Base-by-base conservation (phyloP, 1,140 invertebrate genomes). In the Musca domestica region DNA sequence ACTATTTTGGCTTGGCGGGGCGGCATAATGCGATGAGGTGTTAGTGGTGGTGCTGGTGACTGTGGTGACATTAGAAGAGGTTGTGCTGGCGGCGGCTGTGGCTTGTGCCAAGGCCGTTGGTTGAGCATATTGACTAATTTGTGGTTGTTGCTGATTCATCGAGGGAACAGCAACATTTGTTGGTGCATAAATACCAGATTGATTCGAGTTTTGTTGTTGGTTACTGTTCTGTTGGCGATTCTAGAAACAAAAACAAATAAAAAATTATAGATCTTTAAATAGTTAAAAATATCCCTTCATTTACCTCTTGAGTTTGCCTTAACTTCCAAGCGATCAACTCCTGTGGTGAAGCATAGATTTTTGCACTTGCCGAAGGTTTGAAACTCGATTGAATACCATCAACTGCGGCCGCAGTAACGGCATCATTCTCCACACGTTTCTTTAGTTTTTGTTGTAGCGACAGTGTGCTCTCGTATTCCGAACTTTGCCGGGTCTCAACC, bases 341-440 rank as follows among this genome's bases (percentile, higher is more conserved):
- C 74, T 92, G 89, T 9, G 94, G 93, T 46, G 91, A 92, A 7
- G 93, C 94, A 81, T 95, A 95, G 41, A 95, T 83, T 79, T 95
- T 95, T 64, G 93, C 93, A 83, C 86, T 90, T 71, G 91, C 89
- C 47, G 89, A 86, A 0, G 94, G 94, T 70, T 90, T 88, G 83
- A 95, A 95, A 72, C 92, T 93, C 10, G 92, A 95, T 84, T 92
- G 90, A 34, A 92, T 84, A 56, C 78, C 75, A 58, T 81, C 76
- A 25, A 80, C 76, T 34, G 79, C 72, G 3, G 75, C 80, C 64
- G 74, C 73, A 56, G 74, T 81, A 61, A 77, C 75, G 54, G 74
- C 75, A 70, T 81, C 74, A 65, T 74, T 80, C 65, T 80, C 78
- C 7, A 73, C 41, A 0, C 77, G 73, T 71, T 78, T 78, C 72